These are phyloP conservation scores for Oscheius sp. DNA, from an alignment of 2,888 invertebrate genomes.

Conservation along the genomic window DNA sequence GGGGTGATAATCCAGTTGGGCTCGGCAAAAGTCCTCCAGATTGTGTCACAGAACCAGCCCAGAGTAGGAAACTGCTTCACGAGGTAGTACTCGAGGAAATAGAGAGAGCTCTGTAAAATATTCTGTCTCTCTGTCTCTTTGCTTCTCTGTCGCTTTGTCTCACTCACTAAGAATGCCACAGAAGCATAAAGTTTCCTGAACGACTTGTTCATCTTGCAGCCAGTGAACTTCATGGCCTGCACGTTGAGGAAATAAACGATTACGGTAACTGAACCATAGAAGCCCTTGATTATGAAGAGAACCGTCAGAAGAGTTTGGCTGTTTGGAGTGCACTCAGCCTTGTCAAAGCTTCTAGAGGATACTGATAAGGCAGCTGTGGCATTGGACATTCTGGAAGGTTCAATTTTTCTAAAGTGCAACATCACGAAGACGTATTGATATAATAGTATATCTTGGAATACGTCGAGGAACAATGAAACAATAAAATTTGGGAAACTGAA, in stretches of 20 bases:
- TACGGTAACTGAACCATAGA: conserved; percentile 6
- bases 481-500: too few relatives aligned
- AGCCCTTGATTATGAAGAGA: conserved; percentile 3
- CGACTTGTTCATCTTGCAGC: conserved; percentile 10
- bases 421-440: too few relatives aligned
- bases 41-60: conserved; percentile 43
- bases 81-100: conserved; percentile 26
- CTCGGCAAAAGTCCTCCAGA: conserved; percentile 36
- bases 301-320: not conserved
- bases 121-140: too few relatives aligned
- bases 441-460: too few relatives aligned
- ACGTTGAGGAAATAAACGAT: conserved; percentile 19
- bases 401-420: too few relatives aligned
- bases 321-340: conserved; percentile 7
- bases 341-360: not conserved
- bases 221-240: not conserved
- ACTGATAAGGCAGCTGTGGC: not conserved
- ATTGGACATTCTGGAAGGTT: too few relatives aligned
- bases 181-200: conserved; percentile 11
- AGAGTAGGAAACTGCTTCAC: conserved; percentile 31
- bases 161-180: conserved; percentile 19
- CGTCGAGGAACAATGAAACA: too few relatives aligned
- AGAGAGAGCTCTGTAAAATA: conserved; percentile 25
- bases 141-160: too few relatives aligned
- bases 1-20: conserved; percentile 44